These are phyloP conservation scores for Branchipolynoe longqiensis DNA, from an alignment of 2,888 invertebrate genomes.

Conservation along the genomic window DNA sequence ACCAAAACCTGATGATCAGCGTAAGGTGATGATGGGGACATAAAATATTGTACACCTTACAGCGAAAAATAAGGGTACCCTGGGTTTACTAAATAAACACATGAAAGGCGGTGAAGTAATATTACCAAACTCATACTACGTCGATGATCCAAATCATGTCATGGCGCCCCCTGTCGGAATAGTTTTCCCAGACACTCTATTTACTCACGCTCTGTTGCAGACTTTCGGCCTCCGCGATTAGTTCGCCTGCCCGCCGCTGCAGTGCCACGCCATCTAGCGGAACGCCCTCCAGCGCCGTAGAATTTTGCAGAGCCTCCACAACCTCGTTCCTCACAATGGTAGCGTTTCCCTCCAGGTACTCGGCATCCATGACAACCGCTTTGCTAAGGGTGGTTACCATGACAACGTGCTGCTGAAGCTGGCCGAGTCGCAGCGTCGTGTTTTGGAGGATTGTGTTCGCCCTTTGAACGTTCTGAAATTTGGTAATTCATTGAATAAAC, in stretches of 20 bases:
- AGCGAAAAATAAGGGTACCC: too few relatives aligned
- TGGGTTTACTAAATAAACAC: too few relatives aligned
- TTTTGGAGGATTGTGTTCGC: slow-evolving; percentile 29
- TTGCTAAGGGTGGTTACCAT: background rate
- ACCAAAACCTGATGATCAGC: too few relatives aligned
- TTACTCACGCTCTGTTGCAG: slow-evolving; percentile 7
- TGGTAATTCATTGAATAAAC: background rate
- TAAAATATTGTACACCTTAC: too few relatives aligned
- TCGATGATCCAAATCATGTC: too few relatives aligned
- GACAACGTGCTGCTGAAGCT: slow-evolving; percentile 16
- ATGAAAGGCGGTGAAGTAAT: too few relatives aligned
- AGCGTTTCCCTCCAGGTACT: slow-evolving; percentile 33
- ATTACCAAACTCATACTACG: too few relatives aligned
- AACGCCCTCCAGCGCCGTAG: background rate
- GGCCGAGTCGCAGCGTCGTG: background rate
- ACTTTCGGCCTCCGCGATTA: background rate
- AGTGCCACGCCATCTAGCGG: background rate
- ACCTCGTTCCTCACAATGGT: slow-evolving; percentile 14
- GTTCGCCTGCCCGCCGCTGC: background rate
- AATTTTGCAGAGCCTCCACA: slow-evolving; percentile 5
- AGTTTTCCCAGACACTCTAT: too few relatives aligned
- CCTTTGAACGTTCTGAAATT: slow-evolving; percentile 38
- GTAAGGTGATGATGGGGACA: too few relatives aligned
- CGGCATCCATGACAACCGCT: background rate
- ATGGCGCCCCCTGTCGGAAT: too few relatives aligned